Percentiles rank a stretch among this genome's conserved stretches.
These are phyloP conservation scores for Cirrhinus mrigala DNA, from an alignment of 2,797 vertebrate genomes.

Conservation along the genomic window DNA sequence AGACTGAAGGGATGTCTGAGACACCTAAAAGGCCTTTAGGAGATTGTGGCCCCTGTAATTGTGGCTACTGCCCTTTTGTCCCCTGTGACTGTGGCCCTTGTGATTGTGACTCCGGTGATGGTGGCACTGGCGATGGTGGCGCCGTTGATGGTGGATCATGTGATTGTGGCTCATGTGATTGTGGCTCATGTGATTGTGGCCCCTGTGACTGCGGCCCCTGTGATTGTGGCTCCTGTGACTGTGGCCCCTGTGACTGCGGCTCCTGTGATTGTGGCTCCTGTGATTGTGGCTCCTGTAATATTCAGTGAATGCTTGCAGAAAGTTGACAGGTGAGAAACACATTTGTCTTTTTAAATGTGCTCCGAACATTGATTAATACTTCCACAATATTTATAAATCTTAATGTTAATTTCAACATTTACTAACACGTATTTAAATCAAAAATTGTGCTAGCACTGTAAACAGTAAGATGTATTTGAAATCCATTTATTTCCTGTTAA, in stretches of 20 bases:
- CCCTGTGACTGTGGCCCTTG: background rate
- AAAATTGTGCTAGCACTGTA: background rate
- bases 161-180: background rate
- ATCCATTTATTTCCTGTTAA: no score
- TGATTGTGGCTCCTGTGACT: background rate
- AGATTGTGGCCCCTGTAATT: background rate
- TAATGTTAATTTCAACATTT: background rate
- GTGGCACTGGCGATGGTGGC: background rate
- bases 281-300: background rate
- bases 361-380: background rate
- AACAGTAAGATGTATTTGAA: no score
- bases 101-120: background rate
- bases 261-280: no score
- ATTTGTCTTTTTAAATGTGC: background rate
- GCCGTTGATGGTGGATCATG: rapidly evolving
- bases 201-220: background rate
- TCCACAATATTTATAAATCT: background rate
- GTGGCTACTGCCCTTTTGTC: background rate
- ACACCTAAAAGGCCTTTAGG: background rate
- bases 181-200: background rate
- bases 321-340: background rate
- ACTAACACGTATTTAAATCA: background rate
- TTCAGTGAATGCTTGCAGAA: background rate
- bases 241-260: no score
- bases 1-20: background rate